A percentile compares a stretch with the other conserved stretches of the same genome.
Conservation (phyloP, 1,140 invertebrate species). For the Bombus waltoni region DNA sequence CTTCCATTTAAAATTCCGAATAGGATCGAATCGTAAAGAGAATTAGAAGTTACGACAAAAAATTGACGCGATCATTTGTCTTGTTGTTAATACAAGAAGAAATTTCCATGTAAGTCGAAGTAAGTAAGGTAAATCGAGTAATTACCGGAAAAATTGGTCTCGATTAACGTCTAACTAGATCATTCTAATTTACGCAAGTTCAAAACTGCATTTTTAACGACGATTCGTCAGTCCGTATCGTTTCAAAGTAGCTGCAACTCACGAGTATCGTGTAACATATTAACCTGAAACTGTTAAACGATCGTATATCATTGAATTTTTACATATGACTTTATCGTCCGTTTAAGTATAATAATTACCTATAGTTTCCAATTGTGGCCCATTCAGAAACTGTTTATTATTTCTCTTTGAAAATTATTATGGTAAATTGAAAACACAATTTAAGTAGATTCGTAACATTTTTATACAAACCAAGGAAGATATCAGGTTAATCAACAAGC, state of each 20-base stretch:
- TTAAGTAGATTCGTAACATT: background rate
- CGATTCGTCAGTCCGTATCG: background rate
- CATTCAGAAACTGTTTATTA: too few species aligned
- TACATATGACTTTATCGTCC: background rate
- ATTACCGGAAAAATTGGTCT: background rate
- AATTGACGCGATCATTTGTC: background rate
- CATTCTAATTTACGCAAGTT: background rate
- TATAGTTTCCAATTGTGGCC: background rate
- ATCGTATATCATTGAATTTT: background rate
- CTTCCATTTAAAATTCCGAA: background rate
- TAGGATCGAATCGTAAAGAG: background rate
- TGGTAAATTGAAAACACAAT: background rate
- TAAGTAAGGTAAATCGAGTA: background rate
- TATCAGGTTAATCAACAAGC: background rate
- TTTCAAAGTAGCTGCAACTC: background rate
- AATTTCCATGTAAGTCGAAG: background rate
- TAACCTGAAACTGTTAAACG: background rate
- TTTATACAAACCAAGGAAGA: background rate
- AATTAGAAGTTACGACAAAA: background rate
- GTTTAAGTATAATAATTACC: too few species aligned
- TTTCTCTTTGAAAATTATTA: background rate
- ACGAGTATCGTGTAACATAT: background rate
- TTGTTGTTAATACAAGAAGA: too few species aligned
- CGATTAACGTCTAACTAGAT: background rate
- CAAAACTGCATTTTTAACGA: slow-evolving; percentile 6